Conservation (phyloP, 2,113 vertebrate species). For the Gobiocypris rarus region DNA sequence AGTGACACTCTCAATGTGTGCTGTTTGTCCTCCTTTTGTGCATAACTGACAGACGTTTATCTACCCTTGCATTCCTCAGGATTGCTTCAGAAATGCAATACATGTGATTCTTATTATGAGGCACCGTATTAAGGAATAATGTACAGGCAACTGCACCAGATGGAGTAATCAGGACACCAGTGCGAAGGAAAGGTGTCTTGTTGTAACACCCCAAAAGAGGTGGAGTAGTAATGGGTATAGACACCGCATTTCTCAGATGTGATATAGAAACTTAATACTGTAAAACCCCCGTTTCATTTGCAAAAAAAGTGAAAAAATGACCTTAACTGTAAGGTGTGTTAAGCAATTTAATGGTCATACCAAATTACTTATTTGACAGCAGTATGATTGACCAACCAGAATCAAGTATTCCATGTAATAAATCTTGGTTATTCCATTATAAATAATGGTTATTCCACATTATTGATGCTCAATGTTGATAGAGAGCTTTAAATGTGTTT, state of each 20-base stretch:
- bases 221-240: not conserved
- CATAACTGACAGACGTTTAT: conserved; percentile 1
- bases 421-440: no score
- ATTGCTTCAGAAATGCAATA: not conserved
- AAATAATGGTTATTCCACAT: not conserved
- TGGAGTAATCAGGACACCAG: not conserved
- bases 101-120: conserved; percentile 9
- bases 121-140: not conserved
- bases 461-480: not conserved
- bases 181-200: not conserved
- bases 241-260: no score
- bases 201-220: not conserved
- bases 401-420: not conserved
- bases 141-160: not conserved
- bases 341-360: not conserved
- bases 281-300: not conserved
- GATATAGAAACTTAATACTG: not conserved
- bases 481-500: not conserved
- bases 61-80: conserved; percentile 3
- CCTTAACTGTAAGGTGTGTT: not conserved
- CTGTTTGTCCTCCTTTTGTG: not conserved
- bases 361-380: not conserved
- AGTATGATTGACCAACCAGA: not conserved
- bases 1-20: not conserved
- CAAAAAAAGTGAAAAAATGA: no score